phyloP scores from a whole-genome alignment of 1,140 invertebrate genomes.

The Odontomachus brunneus region DNA sequence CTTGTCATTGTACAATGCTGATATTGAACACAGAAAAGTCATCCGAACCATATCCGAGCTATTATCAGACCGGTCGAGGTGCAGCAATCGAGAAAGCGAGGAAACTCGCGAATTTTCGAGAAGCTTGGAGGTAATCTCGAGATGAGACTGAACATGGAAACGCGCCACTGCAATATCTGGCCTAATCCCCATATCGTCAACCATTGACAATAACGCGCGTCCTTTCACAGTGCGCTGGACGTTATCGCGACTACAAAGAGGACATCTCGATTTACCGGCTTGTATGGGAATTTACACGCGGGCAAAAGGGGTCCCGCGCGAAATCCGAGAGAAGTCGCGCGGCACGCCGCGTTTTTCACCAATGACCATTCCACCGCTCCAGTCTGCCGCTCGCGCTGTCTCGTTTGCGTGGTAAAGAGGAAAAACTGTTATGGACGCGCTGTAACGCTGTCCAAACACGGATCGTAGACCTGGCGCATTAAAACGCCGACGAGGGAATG shows the following conservation, averaged over 20 bases:
- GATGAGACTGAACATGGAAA: slow-evolving; percentile 9
- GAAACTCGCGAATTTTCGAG: too few species aligned
- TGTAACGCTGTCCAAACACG: slow-evolving; percentile 73
- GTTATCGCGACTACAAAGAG: background rate
- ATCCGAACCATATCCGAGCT: too few species aligned
- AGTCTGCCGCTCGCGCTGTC: slow-evolving; percentile 13
- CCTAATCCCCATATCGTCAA: slow-evolving; percentile 29
- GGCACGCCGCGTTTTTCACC: slow-evolving; percentile 41
- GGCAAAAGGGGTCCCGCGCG: slow-evolving; percentile 22
- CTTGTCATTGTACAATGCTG: too few species aligned
- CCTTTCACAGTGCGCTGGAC: slow-evolving; percentile 12
- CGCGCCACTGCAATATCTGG: slow-evolving; percentile 32
- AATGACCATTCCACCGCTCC: slow-evolving; percentile 21
- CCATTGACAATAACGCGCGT: slow-evolving; percentile 3
- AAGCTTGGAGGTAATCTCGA: too few species aligned
- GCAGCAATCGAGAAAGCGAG: too few species aligned
- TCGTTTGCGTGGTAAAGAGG: slow-evolving; percentile 60
- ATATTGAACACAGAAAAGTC: too few species aligned
- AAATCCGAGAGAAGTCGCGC: slow-evolving; percentile 38
- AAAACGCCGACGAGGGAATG: slow-evolving; percentile 57
- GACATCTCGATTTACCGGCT: slow-evolving; percentile 47
- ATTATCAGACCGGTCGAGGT: too few species aligned
- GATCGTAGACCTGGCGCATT: slow-evolving; percentile 64
- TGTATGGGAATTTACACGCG: slow-evolving; percentile 18
- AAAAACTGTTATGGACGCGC: slow-evolving; percentile 64